Percentiles rank a stretch among this genome's conserved stretches.
Conservation (phyloP, 92 coral and sea anemone genomes). For the Porites rus region DNA sequence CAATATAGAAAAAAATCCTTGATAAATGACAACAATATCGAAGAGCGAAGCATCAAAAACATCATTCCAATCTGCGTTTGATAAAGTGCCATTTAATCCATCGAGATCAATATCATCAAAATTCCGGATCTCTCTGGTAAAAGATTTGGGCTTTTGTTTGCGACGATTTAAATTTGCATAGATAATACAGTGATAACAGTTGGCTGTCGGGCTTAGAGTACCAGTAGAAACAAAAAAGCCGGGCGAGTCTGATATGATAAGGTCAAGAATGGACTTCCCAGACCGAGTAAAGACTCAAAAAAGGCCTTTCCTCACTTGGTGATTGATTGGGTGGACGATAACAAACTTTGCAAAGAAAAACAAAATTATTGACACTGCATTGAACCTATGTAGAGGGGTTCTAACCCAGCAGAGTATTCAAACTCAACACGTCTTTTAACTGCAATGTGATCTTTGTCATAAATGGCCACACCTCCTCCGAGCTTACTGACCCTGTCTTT, state of each 20-base stretch:
- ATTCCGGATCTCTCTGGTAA: background rate
- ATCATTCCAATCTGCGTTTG: constrained; percentile 15
- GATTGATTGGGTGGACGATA: constrained; percentile 34
- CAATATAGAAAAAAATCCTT: constrained; percentile 21
- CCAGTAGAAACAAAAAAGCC: too few species aligned
- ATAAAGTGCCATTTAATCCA: background rate
- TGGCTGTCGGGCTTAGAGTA: too few species aligned
- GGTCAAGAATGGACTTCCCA: too few species aligned
- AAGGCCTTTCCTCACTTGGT: constrained; percentile 8
- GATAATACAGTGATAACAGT: too few species aligned
- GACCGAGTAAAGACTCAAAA: background rate
- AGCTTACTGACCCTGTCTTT: too few species aligned
- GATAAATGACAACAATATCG: too few species aligned
- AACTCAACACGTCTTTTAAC: background rate
- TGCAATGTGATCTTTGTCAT: background rate
- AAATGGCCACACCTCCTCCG: too few species aligned
- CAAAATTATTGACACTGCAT: constrained; percentile 3
- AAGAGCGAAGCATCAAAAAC: background rate
- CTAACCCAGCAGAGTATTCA: constrained; percentile 8
- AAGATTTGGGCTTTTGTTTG: too few species aligned
- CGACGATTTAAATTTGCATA: background rate
- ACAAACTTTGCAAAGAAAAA: constrained; percentile 31
- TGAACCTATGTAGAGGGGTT: background rate
- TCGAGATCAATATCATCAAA: background rate
- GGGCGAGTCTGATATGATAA: too few species aligned